Conservation (phyloP, 2,113 vertebrate genomes). For the Microtus montanus region DNA sequence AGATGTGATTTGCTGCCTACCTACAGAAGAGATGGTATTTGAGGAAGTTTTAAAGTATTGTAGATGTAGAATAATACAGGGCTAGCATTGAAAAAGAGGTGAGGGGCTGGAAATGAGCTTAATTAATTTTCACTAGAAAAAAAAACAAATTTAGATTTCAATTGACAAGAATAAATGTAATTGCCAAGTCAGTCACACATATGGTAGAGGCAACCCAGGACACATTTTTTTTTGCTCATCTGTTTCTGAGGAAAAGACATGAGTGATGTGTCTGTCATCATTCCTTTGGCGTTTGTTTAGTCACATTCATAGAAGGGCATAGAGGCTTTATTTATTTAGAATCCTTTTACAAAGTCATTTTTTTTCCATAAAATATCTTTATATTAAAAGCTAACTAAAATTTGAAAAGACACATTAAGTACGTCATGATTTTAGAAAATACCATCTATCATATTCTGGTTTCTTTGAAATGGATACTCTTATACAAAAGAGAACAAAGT, state of each 20-base stretch:
- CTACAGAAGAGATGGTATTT: conserved; percentile 24
- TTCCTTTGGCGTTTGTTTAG: conserved; percentile 65
- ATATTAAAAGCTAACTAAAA: conserved; percentile 69
- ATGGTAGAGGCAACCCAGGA: conserved; percentile 12
- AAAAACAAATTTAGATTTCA: conserved; percentile 4
- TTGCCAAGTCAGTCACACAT: conserved; percentile 5
- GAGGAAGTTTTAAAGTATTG: background rate
- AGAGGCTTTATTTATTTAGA: conserved; percentile 62
- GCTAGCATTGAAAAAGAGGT: background rate
- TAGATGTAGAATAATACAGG: background rate
- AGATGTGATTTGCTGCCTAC: conserved; percentile 11
- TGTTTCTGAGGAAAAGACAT: conserved; percentile 45
- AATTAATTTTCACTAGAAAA: conserved; percentile 21
- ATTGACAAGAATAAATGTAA: background rate
- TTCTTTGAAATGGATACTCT: conserved; percentile 54
- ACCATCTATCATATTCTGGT: conserved; percentile 56
- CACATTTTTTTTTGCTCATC: conserved; percentile 34
- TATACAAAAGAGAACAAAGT: conserved; percentile 35
- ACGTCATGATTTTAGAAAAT: conserved; percentile 65
- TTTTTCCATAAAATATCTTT: conserved; percentile 59
- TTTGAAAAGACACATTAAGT: conserved; percentile 65
- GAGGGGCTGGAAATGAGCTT: background rate
- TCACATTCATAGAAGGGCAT: conserved; percentile 68
- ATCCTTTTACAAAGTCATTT: conserved; percentile 54
- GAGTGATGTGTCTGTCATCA: conserved; percentile 68